Conservation (phyloP, 2,113 vertebrate species). For the Hiodon alosoides region DNA sequence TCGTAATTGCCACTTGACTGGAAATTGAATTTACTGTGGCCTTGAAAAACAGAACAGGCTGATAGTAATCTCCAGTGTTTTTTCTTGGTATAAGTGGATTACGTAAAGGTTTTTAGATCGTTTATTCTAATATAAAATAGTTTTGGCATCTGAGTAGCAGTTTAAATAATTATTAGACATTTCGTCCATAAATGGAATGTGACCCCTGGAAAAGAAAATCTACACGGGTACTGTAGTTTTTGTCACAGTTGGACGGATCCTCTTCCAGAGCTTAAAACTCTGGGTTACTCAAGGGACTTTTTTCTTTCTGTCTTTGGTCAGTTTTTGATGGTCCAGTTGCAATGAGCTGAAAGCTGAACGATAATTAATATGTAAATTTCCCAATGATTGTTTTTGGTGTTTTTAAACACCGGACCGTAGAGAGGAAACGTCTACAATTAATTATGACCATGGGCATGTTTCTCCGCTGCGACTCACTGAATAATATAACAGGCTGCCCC, state of each 20-base stretch:
- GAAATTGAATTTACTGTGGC: too few species aligned
- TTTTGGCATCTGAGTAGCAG: slow-evolving; percentile 12
- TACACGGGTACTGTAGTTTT: slow-evolving; percentile 48
- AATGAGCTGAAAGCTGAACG: slow-evolving; percentile 67
- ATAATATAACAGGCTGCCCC: slow-evolving; percentile 43
- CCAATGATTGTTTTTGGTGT: slow-evolving; percentile 49
- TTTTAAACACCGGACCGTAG: slow-evolving; percentile 30
- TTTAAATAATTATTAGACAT: background rate
- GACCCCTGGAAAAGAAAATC: slow-evolving; percentile 34
- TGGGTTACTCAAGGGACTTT: slow-evolving; percentile 57
- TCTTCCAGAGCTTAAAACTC: slow-evolving; percentile 46
- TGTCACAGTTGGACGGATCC: slow-evolving; percentile 60
- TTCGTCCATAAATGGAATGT: slow-evolving; percentile 25
- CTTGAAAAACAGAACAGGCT: background rate
- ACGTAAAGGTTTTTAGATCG: too few species aligned
- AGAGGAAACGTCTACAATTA: slow-evolving; percentile 32
- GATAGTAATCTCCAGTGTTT: too few species aligned
- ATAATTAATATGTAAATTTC: slow-evolving; percentile 64
- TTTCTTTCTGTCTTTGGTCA: slow-evolving; percentile 58
- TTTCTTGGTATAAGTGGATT: too few species aligned
- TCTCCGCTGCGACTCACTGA: slow-evolving; percentile 41
- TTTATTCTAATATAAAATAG: background rate
- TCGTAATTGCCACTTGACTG: too few species aligned
- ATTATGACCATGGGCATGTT: slow-evolving; percentile 37
- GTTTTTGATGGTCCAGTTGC: slow-evolving; percentile 89